A percentile compares a stretch with the other conserved stretches of the same genome.
These are phyloP conservation scores for Bungarus multicinctus DNA, from an alignment of 2,113 vertebrate genomes.

Conservation along the genomic window DNA sequence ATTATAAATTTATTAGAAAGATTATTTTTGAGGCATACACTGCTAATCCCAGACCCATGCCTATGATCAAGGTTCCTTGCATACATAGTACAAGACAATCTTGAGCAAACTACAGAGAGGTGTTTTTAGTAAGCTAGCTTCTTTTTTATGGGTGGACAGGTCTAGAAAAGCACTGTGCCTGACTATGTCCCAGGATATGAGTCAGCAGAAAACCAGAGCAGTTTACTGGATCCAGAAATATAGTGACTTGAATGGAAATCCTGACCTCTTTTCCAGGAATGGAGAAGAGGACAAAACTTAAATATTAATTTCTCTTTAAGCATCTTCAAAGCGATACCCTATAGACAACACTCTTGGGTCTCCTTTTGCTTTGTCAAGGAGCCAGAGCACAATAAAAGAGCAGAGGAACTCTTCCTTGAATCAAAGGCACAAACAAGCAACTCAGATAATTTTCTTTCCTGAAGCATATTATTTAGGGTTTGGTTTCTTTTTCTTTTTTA, in stretches of 20 bases:
- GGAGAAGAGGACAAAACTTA: not conserved
- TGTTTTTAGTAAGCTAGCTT: not conserved
- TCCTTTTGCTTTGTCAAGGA: not conserved
- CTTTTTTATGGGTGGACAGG: not conserved
- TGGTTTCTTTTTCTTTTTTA: not conserved
- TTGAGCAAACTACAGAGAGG: not conserved
- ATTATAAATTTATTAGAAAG: not conserved
- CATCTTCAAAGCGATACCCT: not conserved
- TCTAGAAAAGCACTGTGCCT: not conserved
- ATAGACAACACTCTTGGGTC: not conserved
- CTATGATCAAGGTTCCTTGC: not conserved
- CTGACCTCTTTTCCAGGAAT: not conserved
- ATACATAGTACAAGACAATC: not conserved
- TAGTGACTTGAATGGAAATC: not conserved
- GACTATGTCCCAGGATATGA: not conserved
- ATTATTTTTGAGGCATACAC: not conserved
- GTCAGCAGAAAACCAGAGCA: not conserved
- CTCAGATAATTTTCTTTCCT: not conserved
- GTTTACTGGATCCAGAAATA: not conserved
- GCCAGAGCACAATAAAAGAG: not conserved
- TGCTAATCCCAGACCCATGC: not conserved
- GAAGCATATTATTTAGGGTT: not conserved
- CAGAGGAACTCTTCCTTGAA: not conserved
- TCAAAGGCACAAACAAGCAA: not conserved
- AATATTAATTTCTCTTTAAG: not conserved